Base-by-base conservation (phyloP, 2,888 invertebrate genomes). In the Pammene aurita region DNA sequence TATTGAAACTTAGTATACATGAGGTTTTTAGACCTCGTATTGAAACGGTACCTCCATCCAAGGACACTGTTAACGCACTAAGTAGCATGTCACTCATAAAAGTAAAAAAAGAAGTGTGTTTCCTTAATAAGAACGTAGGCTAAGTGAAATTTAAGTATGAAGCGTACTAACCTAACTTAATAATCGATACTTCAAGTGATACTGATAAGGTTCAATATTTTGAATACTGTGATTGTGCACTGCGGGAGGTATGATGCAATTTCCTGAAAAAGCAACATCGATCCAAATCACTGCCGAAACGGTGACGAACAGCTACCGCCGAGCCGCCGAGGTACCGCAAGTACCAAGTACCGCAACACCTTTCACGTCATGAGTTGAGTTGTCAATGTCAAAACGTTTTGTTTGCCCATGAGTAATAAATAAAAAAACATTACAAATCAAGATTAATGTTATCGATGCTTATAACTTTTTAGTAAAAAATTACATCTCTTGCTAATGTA, bases 181-280 rank as follows among this genome's bases (percentile, higher is more conserved):
- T 26, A 41, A 44, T 35, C 35, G 57, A 69, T 69, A 69, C 58
- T 64, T 58, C 13, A 46, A 16, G 26, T 65, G 50, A 64, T 64
- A 64, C 58, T 46, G 65, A 65, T 65, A 46, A 60, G 58, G 34
- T 54, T 5, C 9, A 38, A 46, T 41, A 41, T 60, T 41, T 48
- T 44, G 41, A 64, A 60, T 69, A 69, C 60, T 65, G 64, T 46
- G 48, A 60, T 48, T 44, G 57, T 71, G 18, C 58, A 66, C 70
- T 52, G 60, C 42, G 58, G 54, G 46, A 65, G 56, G 68, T 64
- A 52, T 72, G 72, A 73, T 67, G 73, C 70, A 73, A 73, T 73
- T 72, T 71, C 62, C 55, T 54, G 46, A 50, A 64, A 72, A 71
- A 11, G 34, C 55, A 63, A 68, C 67, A 72, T 73, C 66, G 71